A percentile compares a stretch with the other conserved stretches of the same genome.
phyloP scores from a whole-genome alignment of 2,113 vertebrate species.

The Spheniscus mendiculus region DNA sequence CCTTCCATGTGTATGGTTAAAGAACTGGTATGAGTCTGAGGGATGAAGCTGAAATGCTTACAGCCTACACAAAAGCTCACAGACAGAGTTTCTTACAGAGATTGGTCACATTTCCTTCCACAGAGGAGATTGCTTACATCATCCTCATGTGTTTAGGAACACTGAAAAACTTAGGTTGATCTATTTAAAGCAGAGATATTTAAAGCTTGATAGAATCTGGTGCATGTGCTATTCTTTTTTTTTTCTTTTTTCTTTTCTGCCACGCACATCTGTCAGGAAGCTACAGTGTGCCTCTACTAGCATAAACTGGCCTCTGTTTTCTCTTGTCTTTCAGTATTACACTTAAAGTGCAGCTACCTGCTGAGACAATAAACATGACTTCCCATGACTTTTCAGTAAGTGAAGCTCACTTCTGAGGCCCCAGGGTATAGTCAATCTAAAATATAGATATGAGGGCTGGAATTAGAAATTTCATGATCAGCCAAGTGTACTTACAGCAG shows the following conservation, averaged over 20 bases:
- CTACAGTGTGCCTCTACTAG: background rate
- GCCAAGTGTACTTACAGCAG: conserved; percentile 67
- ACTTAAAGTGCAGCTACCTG: conserved; percentile 55
- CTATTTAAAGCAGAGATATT: conserved; percentile 50
- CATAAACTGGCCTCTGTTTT: conserved; percentile 18
- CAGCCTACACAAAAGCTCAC: background rate
- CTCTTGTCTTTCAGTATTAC: conserved; percentile 38
- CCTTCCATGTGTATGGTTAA: background rate
- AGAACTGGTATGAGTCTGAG: background rate
- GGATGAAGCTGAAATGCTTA: conserved; percentile 2
- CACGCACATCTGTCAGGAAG: background rate
- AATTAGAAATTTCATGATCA: conserved; percentile 75
- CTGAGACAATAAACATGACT: conserved; percentile 71
- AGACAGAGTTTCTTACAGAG: background rate
- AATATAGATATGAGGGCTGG: conserved; percentile 60
- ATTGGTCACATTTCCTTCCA: background rate
- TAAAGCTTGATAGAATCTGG: conserved; percentile 43
- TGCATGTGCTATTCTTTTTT: background rate
- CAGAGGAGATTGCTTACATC: background rate
- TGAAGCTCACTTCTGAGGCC: conserved; percentile 63
- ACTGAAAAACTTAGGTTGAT: background rate
- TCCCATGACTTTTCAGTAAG: conserved; percentile 67
- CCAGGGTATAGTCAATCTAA: conserved; percentile 68
- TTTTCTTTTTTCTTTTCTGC: background rate
- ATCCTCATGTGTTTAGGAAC: conserved; percentile 2